Evolutionary conservation across 2,888 invertebrate species (phyloP).

Genomic region (Amphipyra tragopoginis): DNA sequence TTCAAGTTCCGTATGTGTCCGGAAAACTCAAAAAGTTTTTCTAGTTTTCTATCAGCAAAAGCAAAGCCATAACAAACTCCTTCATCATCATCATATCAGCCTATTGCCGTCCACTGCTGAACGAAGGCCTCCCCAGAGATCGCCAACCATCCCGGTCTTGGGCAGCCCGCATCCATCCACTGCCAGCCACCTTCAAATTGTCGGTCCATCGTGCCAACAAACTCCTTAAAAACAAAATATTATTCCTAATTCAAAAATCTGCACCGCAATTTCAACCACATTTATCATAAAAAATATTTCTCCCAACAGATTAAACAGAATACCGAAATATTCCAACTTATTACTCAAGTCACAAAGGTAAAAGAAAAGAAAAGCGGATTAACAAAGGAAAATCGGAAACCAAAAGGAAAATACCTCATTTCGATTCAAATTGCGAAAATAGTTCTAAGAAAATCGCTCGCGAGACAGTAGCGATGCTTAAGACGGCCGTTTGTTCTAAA

Average conservation of each 20-base stretch:
- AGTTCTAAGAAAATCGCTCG: constrained; percentile 60
- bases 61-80: too few relatives aligned
- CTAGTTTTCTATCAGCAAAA: too few relatives aligned
- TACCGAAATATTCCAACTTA: constrained; percentile 18
- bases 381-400: constrained; percentile 58
- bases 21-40: too few relatives aligned
- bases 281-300: constrained; percentile 4
- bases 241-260: constrained; percentile 1
- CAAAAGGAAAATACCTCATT: constrained; percentile 61
- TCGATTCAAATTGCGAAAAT: constrained; percentile 64
- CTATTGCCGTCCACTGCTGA: too few relatives aligned
- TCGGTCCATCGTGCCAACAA: too few relatives aligned
- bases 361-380: constrained; percentile 38
- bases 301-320: constrained; percentile 10
- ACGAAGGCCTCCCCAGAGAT: too few relatives aligned
- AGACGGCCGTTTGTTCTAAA: constrained; percentile 79
- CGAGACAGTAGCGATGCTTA: constrained; percentile 60
- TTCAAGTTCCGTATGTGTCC: too few relatives aligned
- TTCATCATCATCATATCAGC: too few relatives aligned
- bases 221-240: not conserved
- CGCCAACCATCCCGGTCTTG: too few relatives aligned
- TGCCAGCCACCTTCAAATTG: too few relatives aligned
- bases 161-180: too few relatives aligned
- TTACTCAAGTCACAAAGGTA: constrained; percentile 21
- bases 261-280: not conserved